Base-by-base conservation (phyloP, 1,140 invertebrate species). In the Drosophila bipectinata region DNA sequence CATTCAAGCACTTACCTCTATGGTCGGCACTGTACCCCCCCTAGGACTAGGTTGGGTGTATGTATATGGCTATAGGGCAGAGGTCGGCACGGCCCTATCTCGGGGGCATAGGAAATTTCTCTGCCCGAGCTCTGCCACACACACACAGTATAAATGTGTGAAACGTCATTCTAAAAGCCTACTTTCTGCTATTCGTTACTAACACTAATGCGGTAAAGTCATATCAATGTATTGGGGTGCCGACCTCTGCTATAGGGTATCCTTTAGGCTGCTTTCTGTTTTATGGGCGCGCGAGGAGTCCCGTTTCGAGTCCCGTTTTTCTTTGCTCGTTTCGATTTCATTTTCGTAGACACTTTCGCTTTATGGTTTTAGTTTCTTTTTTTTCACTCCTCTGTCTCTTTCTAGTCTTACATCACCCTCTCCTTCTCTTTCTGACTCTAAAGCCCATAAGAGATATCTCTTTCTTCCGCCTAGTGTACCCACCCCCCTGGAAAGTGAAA, bases 401-500 rank as follows among this genome's bases (percentile, higher is more conserved):
- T 62, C 34, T 37, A 12, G 34, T 37, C 34, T 10, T 4, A 28
- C 9, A 37, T 54, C 21, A 51, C 12, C 39, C 44, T 61, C 47
- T 1, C 10, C 39, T 32, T 61, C 18, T 60, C 34, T 39, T 30
- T 52, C 18, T 55, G 32, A 39, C 41, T 48, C 15, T 51, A 47
- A 37, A 47, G 32, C 34, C 61, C 49, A 57, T 62, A 28, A 18
- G 44, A 52, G 41, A 52, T 57, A 18, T 32, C 9, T 60, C 60
- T 48, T 52, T 47, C 32, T 47, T 9, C 7, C 9, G 48, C 62
- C 44, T 39, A 64, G 69, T 64, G 59, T 74, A 24, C 56, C 61
- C 15, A 28, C 61, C 72, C 67, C 66, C 72, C 67, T 59, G 57
- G 53, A 81, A 85, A 63, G 77, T 81, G 82, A 56, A 55, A 53